Evolutionary conservation across 1,140 invertebrate genomes (phyloP), one percentile per base, ranked within the genome.

Genomic region (Idris sp.): DNA sequence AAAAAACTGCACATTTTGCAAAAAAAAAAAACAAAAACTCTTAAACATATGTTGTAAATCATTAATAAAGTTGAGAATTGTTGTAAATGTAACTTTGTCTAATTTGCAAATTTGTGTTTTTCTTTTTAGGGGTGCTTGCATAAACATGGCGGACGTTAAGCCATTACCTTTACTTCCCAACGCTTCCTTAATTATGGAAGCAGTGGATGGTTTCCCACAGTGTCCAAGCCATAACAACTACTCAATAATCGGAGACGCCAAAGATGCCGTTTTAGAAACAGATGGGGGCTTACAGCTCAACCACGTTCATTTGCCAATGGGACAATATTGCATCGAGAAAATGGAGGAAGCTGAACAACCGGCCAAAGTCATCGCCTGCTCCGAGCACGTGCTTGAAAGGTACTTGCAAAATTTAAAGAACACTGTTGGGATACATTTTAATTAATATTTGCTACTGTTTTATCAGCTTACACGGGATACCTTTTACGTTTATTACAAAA

Each of bases 251-350:
- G 90, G 89, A 0, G 83, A 87, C 15, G 79, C 88, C 36, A 81
- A 86, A 13, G 86, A 88, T 19, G 83, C 85, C 0, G 71, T 79
- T n/a, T 69, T 88, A 7, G 72, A 87, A 26, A 51, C 83, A 0
- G 88, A 89, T 14, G 88, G 88, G 7, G 78, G 81, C 16, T 76
- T 92, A 28, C 75, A 79, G 10, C 77, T 83, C 11, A 87, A 89
- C 77, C 90, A 90, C 1, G 73, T 85, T 41, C 78, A 84, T 51
- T 83, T 90, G 73, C 81, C 82, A 15, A 80, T 81, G 49, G 88
- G 82, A 54, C 88, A 88, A 49, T 93, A 90, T 83, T 93, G 92
- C 80, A 83, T 92, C 53, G 92, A 93, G 77, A 85, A 85, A 35
- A 83, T 90, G 10, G 75, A 87, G 33, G 89, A 90, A 76, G 76